Conservation (phyloP, 2,113 vertebrate species). For the Meriones unguiculatus region DNA sequence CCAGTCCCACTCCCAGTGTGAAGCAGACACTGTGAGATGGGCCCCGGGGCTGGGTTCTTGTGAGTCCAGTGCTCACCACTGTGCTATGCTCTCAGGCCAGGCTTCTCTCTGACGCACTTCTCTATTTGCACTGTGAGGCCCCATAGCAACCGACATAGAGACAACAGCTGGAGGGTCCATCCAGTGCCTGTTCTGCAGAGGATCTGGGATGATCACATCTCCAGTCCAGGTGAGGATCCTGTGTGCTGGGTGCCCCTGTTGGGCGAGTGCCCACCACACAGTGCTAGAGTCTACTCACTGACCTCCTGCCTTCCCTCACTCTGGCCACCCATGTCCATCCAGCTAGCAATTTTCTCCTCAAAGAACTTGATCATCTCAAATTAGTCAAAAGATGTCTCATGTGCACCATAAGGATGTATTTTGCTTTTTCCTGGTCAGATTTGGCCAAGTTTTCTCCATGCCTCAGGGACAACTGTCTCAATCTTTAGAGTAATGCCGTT, state of each 20-base stretch:
- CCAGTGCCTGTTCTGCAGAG: background rate
- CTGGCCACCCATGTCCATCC: background rate
- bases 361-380: background rate
- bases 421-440: background rate
- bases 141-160: background rate
- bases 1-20: rapidly evolving
- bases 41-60: background rate
- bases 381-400: background rate
- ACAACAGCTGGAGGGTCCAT: background rate
- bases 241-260: background rate
- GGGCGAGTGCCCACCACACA: background rate
- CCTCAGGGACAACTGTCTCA: background rate
- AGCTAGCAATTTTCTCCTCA: background rate
- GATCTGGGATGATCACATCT: background rate
- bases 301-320: background rate
- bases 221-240: background rate
- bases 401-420: background rate
- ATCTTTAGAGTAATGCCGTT: background rate
- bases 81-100: background rate
- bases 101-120: background rate
- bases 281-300: background rate
- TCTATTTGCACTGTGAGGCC: background rate
- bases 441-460: background rate
- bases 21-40: background rate
- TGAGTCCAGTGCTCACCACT: too few relatives aligned